Evolutionary conservation across 2,113 vertebrate genomes (phyloP).

Genomic region (Thamnaconus septentrionalis): DNA sequence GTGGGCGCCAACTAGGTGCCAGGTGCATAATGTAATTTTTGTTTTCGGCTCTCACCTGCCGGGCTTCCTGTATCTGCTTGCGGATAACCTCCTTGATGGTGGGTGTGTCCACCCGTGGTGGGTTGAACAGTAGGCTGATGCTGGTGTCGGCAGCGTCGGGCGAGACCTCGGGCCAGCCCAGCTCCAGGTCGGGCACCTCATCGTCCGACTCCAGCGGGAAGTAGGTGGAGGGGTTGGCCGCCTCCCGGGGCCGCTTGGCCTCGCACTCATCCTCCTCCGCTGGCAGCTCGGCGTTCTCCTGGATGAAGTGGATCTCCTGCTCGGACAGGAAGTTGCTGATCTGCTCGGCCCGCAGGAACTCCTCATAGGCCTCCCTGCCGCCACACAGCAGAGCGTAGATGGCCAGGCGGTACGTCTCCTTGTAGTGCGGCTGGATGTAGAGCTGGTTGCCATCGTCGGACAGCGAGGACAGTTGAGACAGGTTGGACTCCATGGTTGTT

Average conservation of each 20-base stretch:
- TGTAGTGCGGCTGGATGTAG: slow-evolving; percentile 89
- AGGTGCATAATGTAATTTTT: too few relatives aligned
- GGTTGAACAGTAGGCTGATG: slow-evolving; percentile 89
- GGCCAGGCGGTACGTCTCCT: slow-evolving; percentile 87
- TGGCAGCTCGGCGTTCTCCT: slow-evolving; percentile 77
- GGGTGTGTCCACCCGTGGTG: slow-evolving; percentile 83
- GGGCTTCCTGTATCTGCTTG: slow-evolving; percentile 86
- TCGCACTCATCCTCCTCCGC: slow-evolving; percentile 60
- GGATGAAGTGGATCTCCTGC: slow-evolving; percentile 85
- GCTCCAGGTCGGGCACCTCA: slow-evolving; percentile 89
- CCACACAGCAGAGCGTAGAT: slow-evolving; percentile 86
- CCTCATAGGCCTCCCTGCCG: slow-evolving; percentile 84
- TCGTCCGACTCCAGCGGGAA: slow-evolving; percentile 89
- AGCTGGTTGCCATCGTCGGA: slow-evolving; percentile 78
- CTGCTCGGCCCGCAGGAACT: slow-evolving; percentile 85
- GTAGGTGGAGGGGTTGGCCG: slow-evolving; percentile 83
- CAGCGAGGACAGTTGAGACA: slow-evolving; percentile 83
- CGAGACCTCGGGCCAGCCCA: slow-evolving; percentile 86
- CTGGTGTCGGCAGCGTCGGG: slow-evolving; percentile 78
- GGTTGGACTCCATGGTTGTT: slow-evolving; percentile 78
- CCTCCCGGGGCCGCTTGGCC: slow-evolving; percentile 42
- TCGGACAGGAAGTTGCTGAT: slow-evolving; percentile 86
- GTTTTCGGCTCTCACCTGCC: slow-evolving; percentile 77
- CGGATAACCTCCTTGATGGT: slow-evolving; percentile 90
- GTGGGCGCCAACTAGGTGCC: too few relatives aligned